Evolutionary conservation across 1,140 invertebrate species (phyloP).

Genomic region (Cotesia typhae): DNA sequence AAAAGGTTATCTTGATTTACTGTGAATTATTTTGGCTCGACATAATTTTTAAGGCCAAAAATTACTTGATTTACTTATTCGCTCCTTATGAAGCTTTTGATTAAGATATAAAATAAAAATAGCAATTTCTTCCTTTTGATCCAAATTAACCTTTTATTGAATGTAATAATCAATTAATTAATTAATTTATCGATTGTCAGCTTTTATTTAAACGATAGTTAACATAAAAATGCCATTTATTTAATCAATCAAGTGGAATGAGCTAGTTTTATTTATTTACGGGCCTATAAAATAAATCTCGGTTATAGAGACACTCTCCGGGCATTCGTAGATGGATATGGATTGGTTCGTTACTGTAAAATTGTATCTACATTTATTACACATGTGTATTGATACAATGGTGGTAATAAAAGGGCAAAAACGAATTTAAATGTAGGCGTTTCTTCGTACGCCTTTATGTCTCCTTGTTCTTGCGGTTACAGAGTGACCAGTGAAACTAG

Average conservation of each 20-base stretch:
- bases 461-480: constrained; percentile 15
- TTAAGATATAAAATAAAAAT: no score
- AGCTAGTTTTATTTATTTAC: background rate
- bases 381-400: no score
- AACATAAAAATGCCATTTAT: constrained; percentile 30
- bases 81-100: no score
- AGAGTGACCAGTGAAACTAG: constrained; percentile 41
- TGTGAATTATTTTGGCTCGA: background rate
- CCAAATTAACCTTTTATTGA: no score
- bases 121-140: no score
- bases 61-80: no score
- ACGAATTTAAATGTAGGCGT: constrained; percentile 27
- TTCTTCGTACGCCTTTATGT: constrained; percentile 25
- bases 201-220: background rate
- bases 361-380: background rate
- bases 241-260: background rate
- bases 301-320: constrained; percentile 26
- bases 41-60: no score
- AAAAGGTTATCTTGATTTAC: background rate
- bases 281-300: constrained; percentile 6
- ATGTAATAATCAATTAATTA: background rate
- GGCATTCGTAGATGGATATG: background rate
- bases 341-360: no score
- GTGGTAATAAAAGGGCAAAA: constrained; percentile 20
- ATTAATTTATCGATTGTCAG: background rate